phyloP scores from a whole-genome alignment of 2,113 vertebrate genomes.

The Crotalus tigris region DNA sequence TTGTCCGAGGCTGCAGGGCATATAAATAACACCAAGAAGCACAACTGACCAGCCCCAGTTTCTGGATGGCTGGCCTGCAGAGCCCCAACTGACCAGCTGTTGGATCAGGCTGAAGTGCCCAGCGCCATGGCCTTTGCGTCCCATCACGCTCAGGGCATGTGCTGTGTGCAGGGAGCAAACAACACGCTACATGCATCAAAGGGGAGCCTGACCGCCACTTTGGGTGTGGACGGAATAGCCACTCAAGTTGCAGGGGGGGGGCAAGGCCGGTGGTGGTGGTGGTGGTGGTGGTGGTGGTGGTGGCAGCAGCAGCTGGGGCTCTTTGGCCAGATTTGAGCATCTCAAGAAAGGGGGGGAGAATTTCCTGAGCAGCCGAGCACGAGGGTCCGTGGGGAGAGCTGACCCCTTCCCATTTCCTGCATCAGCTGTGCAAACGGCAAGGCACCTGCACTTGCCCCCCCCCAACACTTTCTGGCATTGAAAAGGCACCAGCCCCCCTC shows the following conservation, averaged over 20 bases:
- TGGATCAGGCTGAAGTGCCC: neutral
- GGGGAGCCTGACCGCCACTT: neutral
- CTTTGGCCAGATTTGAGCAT: neutral
- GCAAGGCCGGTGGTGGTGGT: too few relatives aligned
- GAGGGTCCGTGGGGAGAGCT: neutral
- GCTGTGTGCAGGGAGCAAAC: neutral
- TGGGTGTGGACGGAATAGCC: neutral
- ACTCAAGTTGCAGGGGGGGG: neutral
- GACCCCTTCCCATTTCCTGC: neutral
- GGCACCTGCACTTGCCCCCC: neutral
- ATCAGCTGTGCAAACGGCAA: neutral
- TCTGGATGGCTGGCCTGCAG: neutral
- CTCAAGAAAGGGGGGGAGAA: neutral
- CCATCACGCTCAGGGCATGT: neutral
- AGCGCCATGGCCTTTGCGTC: fast-evolving
- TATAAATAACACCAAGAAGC: neutral
- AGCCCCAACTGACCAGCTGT: neutral
- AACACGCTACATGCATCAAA: neutral
- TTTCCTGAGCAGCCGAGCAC: neutral
- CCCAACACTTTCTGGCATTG: neutral
- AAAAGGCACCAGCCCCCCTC: neutral
- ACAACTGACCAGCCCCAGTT: neutral
- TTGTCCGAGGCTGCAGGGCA: neutral
- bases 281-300: too few relatives aligned
- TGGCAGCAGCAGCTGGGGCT: too few relatives aligned